Evolutionary conservation across 2,113 vertebrate species (phyloP).

Genomic region (Odocoileus hemionus): DNA sequence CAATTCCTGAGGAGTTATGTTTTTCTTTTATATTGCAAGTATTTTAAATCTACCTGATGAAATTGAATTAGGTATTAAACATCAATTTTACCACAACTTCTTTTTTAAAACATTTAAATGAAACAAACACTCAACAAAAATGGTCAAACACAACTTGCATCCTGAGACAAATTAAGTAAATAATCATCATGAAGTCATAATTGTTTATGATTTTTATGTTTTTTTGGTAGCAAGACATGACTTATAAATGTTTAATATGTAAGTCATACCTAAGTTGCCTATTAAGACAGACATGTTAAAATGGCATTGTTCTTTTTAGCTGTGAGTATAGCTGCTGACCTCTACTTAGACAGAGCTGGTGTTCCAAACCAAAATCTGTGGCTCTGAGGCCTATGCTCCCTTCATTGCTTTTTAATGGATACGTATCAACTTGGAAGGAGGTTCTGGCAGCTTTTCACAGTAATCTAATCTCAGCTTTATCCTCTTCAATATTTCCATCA

Average conservation of each 20-base stretch:
- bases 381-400: not conserved
- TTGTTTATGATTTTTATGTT: not conserved
- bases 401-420: slow-evolving; percentile 29
- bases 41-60: not conserved
- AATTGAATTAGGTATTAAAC: not conserved
- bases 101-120: slow-evolving; percentile 17
- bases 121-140: not conserved
- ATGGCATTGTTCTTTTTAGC: not conserved
- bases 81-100: not conserved
- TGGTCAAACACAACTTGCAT: not conserved
- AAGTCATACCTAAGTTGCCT: not conserved
- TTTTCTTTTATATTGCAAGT: not conserved
- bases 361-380: not conserved
- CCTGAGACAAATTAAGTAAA: not conserved
- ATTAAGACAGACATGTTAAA: not conserved
- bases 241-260: not conserved
- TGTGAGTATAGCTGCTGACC: not conserved
- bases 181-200: not conserved
- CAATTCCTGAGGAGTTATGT: not conserved
- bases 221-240: not conserved
- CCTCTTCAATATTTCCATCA: slow-evolving; percentile 53
- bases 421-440: slow-evolving; percentile 8
- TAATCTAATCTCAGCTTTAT: slow-evolving; percentile 50
- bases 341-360: not conserved
- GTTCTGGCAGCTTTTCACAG: slow-evolving; percentile 34